Conservation (phyloP, 2,113 vertebrate species). For the Puma concolor region DNA sequence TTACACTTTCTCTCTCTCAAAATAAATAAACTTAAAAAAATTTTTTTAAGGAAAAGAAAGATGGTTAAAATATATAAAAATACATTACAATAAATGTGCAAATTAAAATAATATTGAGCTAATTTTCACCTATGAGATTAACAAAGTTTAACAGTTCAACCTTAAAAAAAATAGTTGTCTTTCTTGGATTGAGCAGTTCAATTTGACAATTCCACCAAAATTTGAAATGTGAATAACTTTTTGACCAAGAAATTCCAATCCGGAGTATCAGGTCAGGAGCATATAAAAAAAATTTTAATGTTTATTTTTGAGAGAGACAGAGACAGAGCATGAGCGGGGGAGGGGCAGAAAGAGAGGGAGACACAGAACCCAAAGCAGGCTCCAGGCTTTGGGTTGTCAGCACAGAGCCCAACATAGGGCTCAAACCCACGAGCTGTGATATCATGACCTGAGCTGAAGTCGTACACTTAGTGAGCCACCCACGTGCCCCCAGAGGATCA, state of each 20-base stretch:
- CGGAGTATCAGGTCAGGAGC: neutral
- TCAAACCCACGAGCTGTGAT: no score
- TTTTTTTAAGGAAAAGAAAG: neutral
- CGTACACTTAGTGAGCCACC: no score
- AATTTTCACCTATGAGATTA: neutral
- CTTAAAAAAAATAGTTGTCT: neutral
- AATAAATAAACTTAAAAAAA: no score
- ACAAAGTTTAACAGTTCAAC: neutral
- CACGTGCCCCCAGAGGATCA: neutral
- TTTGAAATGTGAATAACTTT: neutral
- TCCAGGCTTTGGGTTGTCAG: no score
- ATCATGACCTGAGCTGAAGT: no score
- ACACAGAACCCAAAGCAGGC: no score
- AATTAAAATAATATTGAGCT: neutral
- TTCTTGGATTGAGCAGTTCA: neutral
- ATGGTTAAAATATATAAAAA: neutral
- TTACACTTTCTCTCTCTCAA: no score
- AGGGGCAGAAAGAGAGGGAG: no score
- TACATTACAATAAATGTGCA: neutral
- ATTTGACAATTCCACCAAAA: conserved; percentile 3
- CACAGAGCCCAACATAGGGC: no score
- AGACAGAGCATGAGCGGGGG: no score
- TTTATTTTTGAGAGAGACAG: no score
- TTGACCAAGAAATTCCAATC: conserved; percentile 6
- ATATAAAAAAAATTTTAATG: neutral